Evolutionary conservation across 2,113 vertebrate genomes (phyloP), one percentile per base, ranked within the genome.

Genomic region (Cavia porcellus): DNA sequence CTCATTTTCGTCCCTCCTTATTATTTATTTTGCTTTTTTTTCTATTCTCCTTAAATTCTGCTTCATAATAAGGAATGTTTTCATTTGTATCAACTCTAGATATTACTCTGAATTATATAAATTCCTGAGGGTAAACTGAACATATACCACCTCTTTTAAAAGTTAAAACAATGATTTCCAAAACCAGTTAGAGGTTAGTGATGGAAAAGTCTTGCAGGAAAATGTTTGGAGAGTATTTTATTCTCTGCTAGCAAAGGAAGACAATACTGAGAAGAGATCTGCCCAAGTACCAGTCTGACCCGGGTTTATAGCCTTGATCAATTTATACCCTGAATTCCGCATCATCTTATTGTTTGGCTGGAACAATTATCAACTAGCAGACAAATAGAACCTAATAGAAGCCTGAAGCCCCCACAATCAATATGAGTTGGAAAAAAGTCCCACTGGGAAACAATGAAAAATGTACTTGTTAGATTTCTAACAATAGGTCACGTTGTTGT

Each of bases 391-490:
- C 90, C 62, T 97, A 96, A 92, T 70, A 72, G 62, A 98, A 98
- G 94, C 55, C 97, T 86, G 84, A 57, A 98, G 96, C 55, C 96
- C 86, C 25, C 10, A 64, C 77, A 97, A 96, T 98, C 92, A 96
- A 95, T 98, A 96, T 50, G 70, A 19, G 79, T 47, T 96, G 70
- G 32, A 64, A 94, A 79, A 77, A 94, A 81, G 4, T 96, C 86
- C 72, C 64, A 91, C 90, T 38, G 52, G 95, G 94, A 94, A 98
- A 35, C 35, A 97, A 98, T 82, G 52, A 97, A 97, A 98, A 97
- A 97, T 81, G 13, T 38, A 77, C 70, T 90, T 96, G 79, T 70
- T 97, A 87, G 32, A 42, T 93, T 97, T 95, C 90, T 95, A 98
- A 98, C 97, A 97, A 97, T 98, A 97, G 98, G 72, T 96, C 13